A percentile compares a stretch with the other conserved stretches of the same genome.
phyloP scores from a whole-genome alignment of 2,888 invertebrate species.

The Drosophila longiperda region DNA sequence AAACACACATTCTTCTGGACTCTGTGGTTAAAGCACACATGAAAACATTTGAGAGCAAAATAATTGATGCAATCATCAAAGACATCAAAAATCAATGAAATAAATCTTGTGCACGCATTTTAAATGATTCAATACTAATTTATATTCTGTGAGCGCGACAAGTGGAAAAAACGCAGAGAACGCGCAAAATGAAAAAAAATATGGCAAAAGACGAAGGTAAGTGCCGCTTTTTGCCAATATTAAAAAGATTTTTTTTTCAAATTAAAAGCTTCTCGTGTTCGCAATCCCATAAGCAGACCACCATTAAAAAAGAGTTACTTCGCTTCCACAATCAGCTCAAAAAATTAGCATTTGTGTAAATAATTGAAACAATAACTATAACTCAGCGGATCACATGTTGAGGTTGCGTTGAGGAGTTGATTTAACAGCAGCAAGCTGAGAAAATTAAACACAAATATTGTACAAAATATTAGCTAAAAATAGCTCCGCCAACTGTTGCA shows the following conservation, averaged over 20 bases:
- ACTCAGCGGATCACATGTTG: constrained; percentile 54
- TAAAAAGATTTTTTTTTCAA: constrained; percentile 55
- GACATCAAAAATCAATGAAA: constrained; percentile 62
- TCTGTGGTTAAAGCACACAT: neutral
- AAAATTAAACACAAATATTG: constrained; percentile 54
- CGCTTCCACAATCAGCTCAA: constrained; percentile 23
- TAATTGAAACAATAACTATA: constrained; percentile 43
- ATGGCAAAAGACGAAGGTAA: constrained; percentile 6
- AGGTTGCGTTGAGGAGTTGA: constrained; percentile 29
- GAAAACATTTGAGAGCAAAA: constrained; percentile 31
- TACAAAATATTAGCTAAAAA: constrained; percentile 46
- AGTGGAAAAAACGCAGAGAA: constrained; percentile 29
- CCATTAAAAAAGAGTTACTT: constrained; percentile 10
- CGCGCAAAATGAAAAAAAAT: constrained; percentile 28
- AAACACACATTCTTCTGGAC: neutral
- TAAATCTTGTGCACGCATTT: constrained; percentile 54
- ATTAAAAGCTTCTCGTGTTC: constrained; percentile 24
- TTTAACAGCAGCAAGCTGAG: constrained; percentile 28
- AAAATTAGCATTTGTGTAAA: constrained; percentile 59
- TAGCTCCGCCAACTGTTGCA: constrained; percentile 32
- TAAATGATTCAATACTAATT: constrained; percentile 59
- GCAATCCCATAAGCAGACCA: neutral
- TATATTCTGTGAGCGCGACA: constrained; percentile 58
- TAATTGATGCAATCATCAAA: constrained; percentile 58
- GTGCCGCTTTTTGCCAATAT: constrained; percentile 29